Conservation (phyloP, 2,113 vertebrate genomes). For the Aldabrachelys gigantea region DNA sequence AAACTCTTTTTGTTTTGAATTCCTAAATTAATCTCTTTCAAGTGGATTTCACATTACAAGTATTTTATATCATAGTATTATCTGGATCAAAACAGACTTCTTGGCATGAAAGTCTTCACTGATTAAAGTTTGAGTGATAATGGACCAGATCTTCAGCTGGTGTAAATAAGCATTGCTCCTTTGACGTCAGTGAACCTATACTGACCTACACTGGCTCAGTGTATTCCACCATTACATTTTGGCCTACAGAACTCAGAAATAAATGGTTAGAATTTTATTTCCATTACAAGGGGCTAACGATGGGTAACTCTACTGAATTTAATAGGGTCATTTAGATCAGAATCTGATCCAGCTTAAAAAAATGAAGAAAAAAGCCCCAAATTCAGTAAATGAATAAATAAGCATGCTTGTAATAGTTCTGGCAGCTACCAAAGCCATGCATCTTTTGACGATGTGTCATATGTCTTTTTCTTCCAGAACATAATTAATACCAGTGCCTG, state of each 20-base stretch:
- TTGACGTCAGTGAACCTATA: not conserved
- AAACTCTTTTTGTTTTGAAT: not conserved
- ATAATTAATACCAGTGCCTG: rapidly evolving
- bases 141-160: not conserved
- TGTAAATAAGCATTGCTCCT: not conserved
- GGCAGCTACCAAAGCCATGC: not conserved
- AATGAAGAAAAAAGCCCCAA: not conserved
- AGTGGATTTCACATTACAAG: not conserved
- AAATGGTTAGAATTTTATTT: constrained; percentile 33
- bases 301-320: constrained; percentile 41
- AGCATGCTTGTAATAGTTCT: not conserved
- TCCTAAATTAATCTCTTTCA: not conserved
- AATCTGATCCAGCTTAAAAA: not conserved
- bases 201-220: not conserved
- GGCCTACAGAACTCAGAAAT: constrained; percentile 2
- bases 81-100: not conserved
- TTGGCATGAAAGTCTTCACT: not conserved
- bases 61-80: not conserved
- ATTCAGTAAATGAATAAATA: constrained; percentile 17
- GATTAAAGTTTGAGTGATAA: not conserved
- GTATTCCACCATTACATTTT: not conserved
- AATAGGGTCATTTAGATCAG: constrained; percentile 30
- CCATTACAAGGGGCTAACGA: not conserved
- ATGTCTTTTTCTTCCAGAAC: not conserved
- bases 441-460: not conserved